Percentiles rank a stretch among this genome's conserved stretches.
Evolutionary conservation across 2,797 vertebrate species (phyloP).

Genomic region (Gorsachius magnificus): DNA sequence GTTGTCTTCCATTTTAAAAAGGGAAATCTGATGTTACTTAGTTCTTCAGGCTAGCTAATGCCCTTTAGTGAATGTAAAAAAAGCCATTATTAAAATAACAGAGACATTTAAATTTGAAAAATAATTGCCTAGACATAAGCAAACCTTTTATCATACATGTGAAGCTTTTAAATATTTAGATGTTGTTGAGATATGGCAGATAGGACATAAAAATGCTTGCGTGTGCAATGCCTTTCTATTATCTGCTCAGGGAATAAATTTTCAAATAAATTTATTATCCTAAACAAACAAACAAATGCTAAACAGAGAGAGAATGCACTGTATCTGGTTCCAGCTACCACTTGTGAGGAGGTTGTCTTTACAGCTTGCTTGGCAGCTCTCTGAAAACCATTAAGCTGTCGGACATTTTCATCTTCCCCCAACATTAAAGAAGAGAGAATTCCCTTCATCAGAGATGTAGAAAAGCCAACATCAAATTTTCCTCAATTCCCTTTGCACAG

Average conservation of each 20-base stretch:
- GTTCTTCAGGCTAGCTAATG: not conserved
- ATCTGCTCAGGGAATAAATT: constrained; percentile 17
- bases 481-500: not conserved
- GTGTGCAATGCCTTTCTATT: not conserved
- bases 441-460: not conserved
- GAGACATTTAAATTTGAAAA: constrained; percentile 40
- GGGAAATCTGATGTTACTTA: not conserved
- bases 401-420: not conserved
- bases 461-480: not conserved
- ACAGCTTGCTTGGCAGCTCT: not conserved
- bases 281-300: not conserved
- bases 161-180: constrained; percentile 40
- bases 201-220: constrained; percentile 1
- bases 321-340: not conserved
- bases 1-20: not conserved
- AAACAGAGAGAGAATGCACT: not conserved
- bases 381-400: not conserved
- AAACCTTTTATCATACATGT: constrained; percentile 20
- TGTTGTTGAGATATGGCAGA: constrained; percentile 30
- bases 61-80: constrained; percentile 1
- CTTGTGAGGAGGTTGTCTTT: not conserved
- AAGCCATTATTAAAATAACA: constrained; percentile 11
- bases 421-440: not conserved
- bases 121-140: constrained; percentile 40
- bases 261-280: not conserved